These are phyloP conservation scores for Tinea pellionella DNA, from an alignment of 2,888 invertebrate species.

Conservation along the genomic window DNA sequence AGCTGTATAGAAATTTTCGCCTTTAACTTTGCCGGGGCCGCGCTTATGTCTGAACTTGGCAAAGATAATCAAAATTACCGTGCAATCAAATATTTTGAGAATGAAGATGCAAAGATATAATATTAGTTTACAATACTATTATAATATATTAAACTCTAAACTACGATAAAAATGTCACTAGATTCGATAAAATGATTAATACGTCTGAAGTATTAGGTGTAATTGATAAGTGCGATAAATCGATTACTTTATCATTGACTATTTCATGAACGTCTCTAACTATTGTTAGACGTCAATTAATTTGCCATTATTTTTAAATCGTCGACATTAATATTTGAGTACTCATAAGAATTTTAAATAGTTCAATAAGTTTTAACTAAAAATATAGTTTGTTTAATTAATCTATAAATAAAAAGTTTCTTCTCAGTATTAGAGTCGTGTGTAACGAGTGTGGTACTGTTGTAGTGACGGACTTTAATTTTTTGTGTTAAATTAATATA, in stretches of 20 bases:
- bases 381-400: neutral
- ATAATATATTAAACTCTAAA: conserved; percentile 3
- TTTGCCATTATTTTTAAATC: neutral
- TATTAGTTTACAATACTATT: neutral
- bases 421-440: neutral
- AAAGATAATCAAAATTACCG: neutral
- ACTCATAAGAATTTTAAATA: neutral
- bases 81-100: neutral
- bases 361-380: neutral
- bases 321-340: neutral
- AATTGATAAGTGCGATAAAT: conserved; percentile 1
- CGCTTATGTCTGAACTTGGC: neutral
- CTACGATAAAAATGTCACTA: neutral
- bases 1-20: no score
- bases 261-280: neutral
- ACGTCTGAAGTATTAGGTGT: neutral
- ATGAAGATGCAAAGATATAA: neutral
- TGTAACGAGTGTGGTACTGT: neutral
- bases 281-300: conserved; percentile 4
- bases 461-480: neutral
- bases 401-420: neutral
- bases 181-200: neutral
- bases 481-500: neutral
- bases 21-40: neutral
- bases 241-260: neutral